Conservation (phyloP, 2,888 invertebrate genomes). For the Meta bourneti region DNA sequence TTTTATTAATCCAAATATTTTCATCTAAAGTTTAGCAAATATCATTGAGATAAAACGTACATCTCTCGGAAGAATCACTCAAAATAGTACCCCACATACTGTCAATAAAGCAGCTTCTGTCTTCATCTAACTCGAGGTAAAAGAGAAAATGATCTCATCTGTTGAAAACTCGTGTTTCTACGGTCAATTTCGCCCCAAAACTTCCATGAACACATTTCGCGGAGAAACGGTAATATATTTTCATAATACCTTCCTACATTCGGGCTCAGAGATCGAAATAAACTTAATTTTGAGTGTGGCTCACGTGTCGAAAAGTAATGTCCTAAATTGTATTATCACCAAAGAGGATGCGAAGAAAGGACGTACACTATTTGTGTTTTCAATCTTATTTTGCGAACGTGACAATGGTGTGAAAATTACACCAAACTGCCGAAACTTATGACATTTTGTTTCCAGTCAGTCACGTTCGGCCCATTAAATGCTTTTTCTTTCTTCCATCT, state of each 20-base stretch:
- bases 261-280: slow-evolving; percentile 8
- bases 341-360: slow-evolving; percentile 38
- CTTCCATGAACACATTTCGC: slow-evolving; percentile 8
- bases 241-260: slow-evolving; percentile 39
- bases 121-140: neutral
- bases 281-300: slow-evolving; percentile 50
- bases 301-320: slow-evolving; percentile 52
- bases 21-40: too few relatives aligned
- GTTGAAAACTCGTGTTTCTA: slow-evolving; percentile 9
- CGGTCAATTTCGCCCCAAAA: slow-evolving; percentile 6
- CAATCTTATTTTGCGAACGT: slow-evolving; percentile 65
- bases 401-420: slow-evolving; percentile 66
- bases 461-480: slow-evolving; percentile 59
- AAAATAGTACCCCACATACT: neutral
- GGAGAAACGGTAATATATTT: slow-evolving; percentile 41
- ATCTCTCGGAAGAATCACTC: too few relatives aligned
- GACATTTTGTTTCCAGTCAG: slow-evolving; percentile 51
- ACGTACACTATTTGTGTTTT: slow-evolving; percentile 54
- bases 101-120: neutral
- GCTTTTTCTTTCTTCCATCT: slow-evolving; percentile 16
- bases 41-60: too few relatives aligned
- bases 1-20: too few relatives aligned
- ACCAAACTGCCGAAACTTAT: slow-evolving; percentile 45
- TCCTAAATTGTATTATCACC: slow-evolving; percentile 57
- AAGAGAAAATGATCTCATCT: neutral